phyloP scores from a whole-genome alignment of 2,113 vertebrate species.

The Carlito syrichta region DNA sequence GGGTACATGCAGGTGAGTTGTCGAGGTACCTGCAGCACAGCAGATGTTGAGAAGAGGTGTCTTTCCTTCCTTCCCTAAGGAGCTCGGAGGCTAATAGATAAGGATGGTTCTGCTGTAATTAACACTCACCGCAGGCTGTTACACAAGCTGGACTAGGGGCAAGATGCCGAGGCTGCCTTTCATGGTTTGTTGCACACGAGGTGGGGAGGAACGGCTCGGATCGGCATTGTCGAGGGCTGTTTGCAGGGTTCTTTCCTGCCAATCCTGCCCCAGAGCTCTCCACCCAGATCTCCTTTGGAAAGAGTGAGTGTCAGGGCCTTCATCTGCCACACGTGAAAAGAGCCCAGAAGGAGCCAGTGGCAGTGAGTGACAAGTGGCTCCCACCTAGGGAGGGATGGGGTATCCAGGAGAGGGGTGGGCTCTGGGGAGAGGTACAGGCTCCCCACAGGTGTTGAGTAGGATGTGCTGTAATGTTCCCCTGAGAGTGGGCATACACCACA shows the following conservation, averaged over 20 bases:
- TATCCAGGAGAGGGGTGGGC: neutral
- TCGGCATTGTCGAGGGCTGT: neutral
- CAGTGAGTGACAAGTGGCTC: fast-evolving
- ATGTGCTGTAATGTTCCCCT: neutral
- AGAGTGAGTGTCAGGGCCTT: neutral
- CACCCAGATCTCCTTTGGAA: neutral
- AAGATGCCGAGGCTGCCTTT: neutral
- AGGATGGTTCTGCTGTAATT: neutral
- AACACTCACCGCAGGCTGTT: neutral
- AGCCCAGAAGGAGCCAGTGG: neutral
- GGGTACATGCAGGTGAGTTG: neutral
- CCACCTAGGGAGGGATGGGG: no score
- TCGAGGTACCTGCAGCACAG: neutral
- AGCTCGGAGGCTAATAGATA: neutral
- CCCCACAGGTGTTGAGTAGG: neutral
- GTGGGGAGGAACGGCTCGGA: fast-evolving
- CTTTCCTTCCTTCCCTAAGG: neutral
- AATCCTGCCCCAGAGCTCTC: neutral
- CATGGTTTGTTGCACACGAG: neutral
- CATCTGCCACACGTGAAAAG: neutral
- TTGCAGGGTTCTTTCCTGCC: neutral
- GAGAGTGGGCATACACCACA: neutral
- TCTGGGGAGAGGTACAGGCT: neutral
- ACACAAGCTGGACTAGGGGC: fast-evolving
- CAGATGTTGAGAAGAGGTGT: neutral